These are phyloP conservation scores for zebrafish (Danio rerio) DNA, from an alignment of 2,113 vertebrate species.

Conservation along the genomic window DNA sequence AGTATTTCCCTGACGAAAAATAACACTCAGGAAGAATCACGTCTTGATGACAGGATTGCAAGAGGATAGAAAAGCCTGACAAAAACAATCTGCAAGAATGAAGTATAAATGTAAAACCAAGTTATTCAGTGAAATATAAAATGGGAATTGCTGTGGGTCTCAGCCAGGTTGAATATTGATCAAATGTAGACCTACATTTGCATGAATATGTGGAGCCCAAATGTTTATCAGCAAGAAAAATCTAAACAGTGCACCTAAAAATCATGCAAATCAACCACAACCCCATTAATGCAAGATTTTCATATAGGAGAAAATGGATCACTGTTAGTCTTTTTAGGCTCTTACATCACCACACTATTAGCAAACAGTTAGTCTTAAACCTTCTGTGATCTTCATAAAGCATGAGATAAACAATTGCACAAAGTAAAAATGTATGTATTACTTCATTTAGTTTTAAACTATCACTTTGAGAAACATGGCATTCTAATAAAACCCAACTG, in stretches of 20 bases:
- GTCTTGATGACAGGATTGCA: constrained; percentile 66
- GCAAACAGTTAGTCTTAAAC: not conserved
- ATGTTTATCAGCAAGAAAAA: too few relatives aligned
- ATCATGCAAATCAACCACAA: too few relatives aligned
- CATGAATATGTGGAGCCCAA: not conserved
- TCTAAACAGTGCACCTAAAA: too few relatives aligned
- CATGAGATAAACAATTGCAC: not conserved
- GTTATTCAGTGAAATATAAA: constrained; percentile 75
- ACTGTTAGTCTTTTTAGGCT: too few relatives aligned
- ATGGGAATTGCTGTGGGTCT: constrained; percentile 59
- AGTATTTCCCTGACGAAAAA: constrained; percentile 19
- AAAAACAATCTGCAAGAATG: constrained; percentile 56
- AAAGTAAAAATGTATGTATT: not conserved
- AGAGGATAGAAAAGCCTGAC: constrained; percentile 55
- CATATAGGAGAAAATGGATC: too few relatives aligned
- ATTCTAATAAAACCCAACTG: not conserved
- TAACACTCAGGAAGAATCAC: constrained; percentile 40
- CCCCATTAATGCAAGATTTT: too few relatives aligned
- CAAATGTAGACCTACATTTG: not conserved
- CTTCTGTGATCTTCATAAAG: not conserved
- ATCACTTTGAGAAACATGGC: not conserved
- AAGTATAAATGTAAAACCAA: constrained; percentile 60
- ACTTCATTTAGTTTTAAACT: too few relatives aligned
- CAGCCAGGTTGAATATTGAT: constrained; percentile 66
- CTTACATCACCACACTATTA: too few relatives aligned